phyloP scores from a whole-genome alignment of 2,113 vertebrate species.

The Sorex fumeus region DNA sequence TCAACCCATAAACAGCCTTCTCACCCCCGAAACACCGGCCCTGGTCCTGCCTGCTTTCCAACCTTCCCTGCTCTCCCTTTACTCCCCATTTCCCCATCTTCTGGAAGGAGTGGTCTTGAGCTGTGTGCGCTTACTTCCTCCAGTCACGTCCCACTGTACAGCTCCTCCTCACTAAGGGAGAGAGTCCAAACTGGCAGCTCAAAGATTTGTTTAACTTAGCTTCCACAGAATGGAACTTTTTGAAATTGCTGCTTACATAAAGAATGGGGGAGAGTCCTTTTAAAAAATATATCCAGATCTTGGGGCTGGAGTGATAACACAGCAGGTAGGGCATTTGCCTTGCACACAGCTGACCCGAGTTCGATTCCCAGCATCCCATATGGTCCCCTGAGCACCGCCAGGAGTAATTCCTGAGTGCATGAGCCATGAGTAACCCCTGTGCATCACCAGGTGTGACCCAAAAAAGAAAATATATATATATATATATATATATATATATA shows the following conservation, averaged over 20 bases:
- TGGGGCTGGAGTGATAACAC: no score
- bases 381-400: no score
- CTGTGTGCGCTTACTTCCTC: neutral
- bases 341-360: no score
- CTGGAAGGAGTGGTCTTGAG: neutral
- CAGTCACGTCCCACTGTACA: neutral
- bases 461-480: no score
- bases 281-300: no score
- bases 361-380: no score
- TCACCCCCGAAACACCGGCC: neutral
- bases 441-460: no score
- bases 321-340: no score
- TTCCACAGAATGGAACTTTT: neutral
- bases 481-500: no score
- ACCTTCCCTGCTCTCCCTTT: neutral
- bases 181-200: neutral
- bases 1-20: neutral
- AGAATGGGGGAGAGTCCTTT: neutral
- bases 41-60: neutral
- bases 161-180: neutral
- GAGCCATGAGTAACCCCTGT: no score
- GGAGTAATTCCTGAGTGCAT: no score
- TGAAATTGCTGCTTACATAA: neutral
- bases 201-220: neutral
- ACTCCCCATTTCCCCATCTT: neutral